Evolutionary conservation across 2,888 invertebrate genomes (phyloP), one percentile per base, ranked within the genome.

Genomic region (Drosophila tanythrix): DNA sequence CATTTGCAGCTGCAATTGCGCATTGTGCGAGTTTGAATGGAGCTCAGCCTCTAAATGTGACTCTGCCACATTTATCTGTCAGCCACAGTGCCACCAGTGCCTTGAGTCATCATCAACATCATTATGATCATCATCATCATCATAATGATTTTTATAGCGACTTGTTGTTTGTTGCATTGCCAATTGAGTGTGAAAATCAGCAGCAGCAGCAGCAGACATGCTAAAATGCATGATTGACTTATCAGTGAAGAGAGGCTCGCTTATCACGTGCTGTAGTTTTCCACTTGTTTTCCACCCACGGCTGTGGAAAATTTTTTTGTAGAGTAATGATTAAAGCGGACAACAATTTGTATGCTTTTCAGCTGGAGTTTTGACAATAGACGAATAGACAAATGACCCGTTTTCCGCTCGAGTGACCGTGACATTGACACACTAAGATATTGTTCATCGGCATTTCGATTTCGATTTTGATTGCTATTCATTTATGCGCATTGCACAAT

Each of bases 231-330:
- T 29, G 29, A 29, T 53, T 31, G 31, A 31, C 63, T 81, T 84
- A 84, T 84, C 84, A 74, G 64, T 43, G 53, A 66, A 61, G 51
- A 62, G 55, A 68, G 50, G 48, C 53, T 25, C 55, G 60, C 85
- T 84, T 84, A 85, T 85, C 89, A 88, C 87, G 89, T 88, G 89
- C 84, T 78, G 87, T 86, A 87, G 84, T 89, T 86, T 86, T 86
- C 85, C 85, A 84, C 68, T 87, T 65, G 64, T 38, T 70, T 78
- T 60, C 79, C 46, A 46, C 46, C 36, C 59, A 57, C 61, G 25
- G 55, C 79, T 52, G 70, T 85, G 81, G 85, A 83, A 85, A 88
- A 27, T 4, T 70, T 72, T 88, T 81, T 13, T 77, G 13, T 8
- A 38, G 27, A 27, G 27, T 61, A 11, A n/a, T 13, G 33, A 21